phyloP scores from a whole-genome alignment of 2,888 invertebrate genomes.

The Tetropium fuscum region DNA sequence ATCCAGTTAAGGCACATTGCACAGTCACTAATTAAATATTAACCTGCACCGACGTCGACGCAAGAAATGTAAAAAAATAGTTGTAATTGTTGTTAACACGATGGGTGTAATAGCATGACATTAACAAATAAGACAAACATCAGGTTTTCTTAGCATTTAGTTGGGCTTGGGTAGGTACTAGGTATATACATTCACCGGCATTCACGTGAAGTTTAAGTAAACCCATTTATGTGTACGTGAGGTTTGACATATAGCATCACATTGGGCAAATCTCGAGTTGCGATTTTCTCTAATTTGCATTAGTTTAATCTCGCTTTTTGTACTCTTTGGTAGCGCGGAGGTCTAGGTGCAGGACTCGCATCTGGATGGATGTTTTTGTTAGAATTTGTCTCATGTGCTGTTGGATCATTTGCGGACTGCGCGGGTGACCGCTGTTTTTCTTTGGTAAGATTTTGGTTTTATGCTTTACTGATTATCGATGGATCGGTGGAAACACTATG shows the following conservation, averaged over 20 bases:
- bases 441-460: slow-evolving; percentile 3
- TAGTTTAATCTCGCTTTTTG: slow-evolving; percentile 1
- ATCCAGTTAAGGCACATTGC: too few relatives aligned
- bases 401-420: neutral
- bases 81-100: too few relatives aligned
- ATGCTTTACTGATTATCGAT: too few relatives aligned
- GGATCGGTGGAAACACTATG: too few relatives aligned
- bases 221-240: slow-evolving; percentile 10
- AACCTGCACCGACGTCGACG: too few relatives aligned
- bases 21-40: too few relatives aligned
- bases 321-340: neutral
- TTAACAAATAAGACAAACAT: too few relatives aligned
- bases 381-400: slow-evolving; percentile 5
- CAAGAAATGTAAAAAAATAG: too few relatives aligned
- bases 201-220: too few relatives aligned
- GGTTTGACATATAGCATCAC: slow-evolving; percentile 9
- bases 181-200: slow-evolving; percentile 17
- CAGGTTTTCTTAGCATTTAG: too few relatives aligned
- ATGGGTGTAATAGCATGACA: too few relatives aligned
- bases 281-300: slow-evolving; percentile 17
- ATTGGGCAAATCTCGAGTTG: neutral
- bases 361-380: neutral
- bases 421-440: neutral
- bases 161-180: neutral
- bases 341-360: neutral